Percentiles rank a stretch among this genome's conserved stretches.
phyloP scores from a whole-genome alignment of 2,888 invertebrate genomes.

The Frankliniella intonsa region DNA sequence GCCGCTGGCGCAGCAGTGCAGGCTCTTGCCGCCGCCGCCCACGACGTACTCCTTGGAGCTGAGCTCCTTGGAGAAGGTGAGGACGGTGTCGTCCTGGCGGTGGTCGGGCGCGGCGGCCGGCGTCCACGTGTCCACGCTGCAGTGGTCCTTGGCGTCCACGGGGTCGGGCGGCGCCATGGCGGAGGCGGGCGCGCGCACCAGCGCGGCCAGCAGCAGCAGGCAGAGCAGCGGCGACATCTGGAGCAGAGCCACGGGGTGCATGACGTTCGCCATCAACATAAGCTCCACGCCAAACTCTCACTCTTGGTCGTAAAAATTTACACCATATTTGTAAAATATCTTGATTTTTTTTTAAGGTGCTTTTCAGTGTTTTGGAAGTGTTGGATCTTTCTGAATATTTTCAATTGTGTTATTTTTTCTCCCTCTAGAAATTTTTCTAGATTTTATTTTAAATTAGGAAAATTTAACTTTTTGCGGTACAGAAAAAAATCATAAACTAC shows the following conservation, averaged over 20 bases:
- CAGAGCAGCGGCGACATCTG: background rate
- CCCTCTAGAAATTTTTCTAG: too few species aligned
- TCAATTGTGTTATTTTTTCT: too few species aligned
- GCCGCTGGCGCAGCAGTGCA: constrained; percentile 72
- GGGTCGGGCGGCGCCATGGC: background rate
- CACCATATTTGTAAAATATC: too few species aligned
- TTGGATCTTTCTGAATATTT: too few species aligned
- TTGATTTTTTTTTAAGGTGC: too few species aligned
- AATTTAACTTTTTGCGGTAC: too few species aligned
- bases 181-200: background rate
- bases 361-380: too few species aligned
- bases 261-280: background rate
- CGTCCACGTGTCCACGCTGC: constrained; percentile 8
- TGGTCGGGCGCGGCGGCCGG: background rate
- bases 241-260: background rate
- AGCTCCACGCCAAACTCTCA: background rate
- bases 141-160: constrained; percentile 19
- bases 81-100: constrained; percentile 42
- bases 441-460: too few species aligned
- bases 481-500: too few species aligned
- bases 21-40: constrained; percentile 64
- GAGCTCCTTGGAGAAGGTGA: constrained; percentile 71
- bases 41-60: constrained; percentile 64
- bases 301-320: too few species aligned
- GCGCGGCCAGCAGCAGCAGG: background rate